Conservation (phyloP, 35 echinoderm and acorn worm genomes). For the Apostichopus parvimensis region DNA sequence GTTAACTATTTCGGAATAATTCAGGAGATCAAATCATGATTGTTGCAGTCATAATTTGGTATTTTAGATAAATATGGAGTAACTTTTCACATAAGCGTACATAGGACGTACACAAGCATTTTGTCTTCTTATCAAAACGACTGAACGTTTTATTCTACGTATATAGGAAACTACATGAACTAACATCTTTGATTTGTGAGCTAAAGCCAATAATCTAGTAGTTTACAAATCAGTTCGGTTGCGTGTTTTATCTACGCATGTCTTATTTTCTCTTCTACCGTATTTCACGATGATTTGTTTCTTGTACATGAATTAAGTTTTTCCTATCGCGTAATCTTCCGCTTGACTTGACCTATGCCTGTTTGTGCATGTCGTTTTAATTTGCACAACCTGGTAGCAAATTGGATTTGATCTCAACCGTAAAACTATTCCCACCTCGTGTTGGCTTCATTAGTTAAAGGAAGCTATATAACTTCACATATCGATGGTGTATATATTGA, state of each 20-base stretch:
- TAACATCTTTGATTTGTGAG: too few relatives aligned
- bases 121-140: too few relatives aligned
- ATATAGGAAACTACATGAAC: too few relatives aligned
- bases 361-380: constrained; percentile 19
- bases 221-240: background rate
- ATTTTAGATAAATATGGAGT: too few relatives aligned
- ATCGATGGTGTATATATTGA: too few relatives aligned
- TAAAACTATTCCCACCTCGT: constrained; percentile 10
- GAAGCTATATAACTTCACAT: background rate
- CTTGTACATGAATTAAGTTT: background rate
- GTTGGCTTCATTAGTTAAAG: constrained; percentile 25
- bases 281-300: constrained; percentile 1
- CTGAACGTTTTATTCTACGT: too few relatives aligned
- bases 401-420: constrained; percentile 39
- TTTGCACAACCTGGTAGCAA: constrained; percentile 39
- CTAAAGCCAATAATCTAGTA: background rate
- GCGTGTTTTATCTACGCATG: background rate
- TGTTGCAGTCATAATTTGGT: too few relatives aligned
- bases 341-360: constrained; percentile 20
- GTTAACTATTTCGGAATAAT: too few relatives aligned
- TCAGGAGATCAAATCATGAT: too few relatives aligned
- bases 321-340: constrained; percentile 1
- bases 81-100: too few relatives aligned
- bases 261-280: background rate
- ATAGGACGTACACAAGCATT: too few relatives aligned